Percentiles rank a stretch among this genome's conserved stretches.
Conservation (phyloP, 2,888 invertebrate species). For the Calameuta pallipes region DNA sequence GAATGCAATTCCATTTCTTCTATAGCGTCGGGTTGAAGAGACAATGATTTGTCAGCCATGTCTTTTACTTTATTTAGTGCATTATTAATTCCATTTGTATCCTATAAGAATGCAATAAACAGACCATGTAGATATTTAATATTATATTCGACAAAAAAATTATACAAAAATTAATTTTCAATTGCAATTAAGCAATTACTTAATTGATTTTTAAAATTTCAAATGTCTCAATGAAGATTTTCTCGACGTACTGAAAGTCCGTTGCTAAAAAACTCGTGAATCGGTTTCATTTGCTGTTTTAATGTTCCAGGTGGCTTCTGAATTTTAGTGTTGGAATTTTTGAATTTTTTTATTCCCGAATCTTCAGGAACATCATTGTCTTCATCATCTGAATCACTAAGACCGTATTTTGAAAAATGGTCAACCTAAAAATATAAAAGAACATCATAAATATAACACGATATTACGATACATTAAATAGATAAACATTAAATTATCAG, state of each 20-base stretch:
- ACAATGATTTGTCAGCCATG: not conserved
- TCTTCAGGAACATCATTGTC: conserved; percentile 68
- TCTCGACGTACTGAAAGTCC: not conserved
- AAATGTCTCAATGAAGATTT: not conserved
- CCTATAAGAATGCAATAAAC: not conserved
- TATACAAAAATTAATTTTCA: not conserved
- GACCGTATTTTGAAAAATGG: conserved; percentile 94
- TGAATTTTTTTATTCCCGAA: conserved; percentile 42
- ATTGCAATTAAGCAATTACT: not conserved
- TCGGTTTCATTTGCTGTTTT: conserved; percentile 5
- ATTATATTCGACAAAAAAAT: not conserved
- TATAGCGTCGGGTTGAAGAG: not conserved
- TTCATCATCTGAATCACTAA: conserved; percentile 90
- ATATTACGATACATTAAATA: conserved; percentile 12
- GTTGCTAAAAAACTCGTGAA: not conserved
- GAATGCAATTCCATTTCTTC: not conserved
- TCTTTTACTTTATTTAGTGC: not conserved
- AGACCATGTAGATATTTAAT: not conserved
- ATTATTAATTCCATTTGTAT: not conserved
- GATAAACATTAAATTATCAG: not conserved
- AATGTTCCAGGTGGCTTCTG: conserved; percentile 8
- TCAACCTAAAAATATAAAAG: conserved; percentile 72
- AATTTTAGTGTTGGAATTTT: conserved; percentile 27
- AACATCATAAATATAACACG: conserved; percentile 12
- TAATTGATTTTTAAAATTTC: not conserved